A percentile compares a stretch with the other conserved stretches of the same genome.
Conservation (phyloP, 2,888 invertebrate species). For the Pammene aurita region DNA sequence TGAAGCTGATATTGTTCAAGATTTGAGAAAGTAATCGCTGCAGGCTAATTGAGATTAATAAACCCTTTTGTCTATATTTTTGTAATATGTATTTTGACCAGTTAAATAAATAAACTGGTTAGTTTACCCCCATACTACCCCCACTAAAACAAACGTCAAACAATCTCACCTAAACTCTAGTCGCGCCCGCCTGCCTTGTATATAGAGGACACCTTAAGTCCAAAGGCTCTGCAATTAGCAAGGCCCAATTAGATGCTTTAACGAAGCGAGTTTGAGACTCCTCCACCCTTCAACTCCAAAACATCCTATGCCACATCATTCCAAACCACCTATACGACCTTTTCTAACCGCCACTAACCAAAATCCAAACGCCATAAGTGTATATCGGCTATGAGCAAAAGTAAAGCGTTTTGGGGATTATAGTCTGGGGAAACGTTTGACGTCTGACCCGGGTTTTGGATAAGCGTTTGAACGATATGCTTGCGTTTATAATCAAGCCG, state of each 20-base stretch:
- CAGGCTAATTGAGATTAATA: too few relatives aligned
- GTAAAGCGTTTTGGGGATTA: slow-evolving; percentile 45
- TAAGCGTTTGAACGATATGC: slow-evolving; percentile 54
- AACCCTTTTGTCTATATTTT: too few relatives aligned
- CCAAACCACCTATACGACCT: not conserved
- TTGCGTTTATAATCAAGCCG: slow-evolving; percentile 37
- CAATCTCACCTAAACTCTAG: slow-evolving; percentile 42
- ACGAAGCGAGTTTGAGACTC: slow-evolving; percentile 74
- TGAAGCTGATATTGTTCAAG: too few relatives aligned
- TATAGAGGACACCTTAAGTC: slow-evolving; percentile 69
- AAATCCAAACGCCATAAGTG: not conserved
- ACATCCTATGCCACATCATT: not conserved
- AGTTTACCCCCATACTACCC: slow-evolving; percentile 8
- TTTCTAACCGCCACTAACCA: not conserved
- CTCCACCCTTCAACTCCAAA: not conserved
- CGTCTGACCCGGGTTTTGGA: slow-evolving; percentile 69
- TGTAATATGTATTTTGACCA: too few relatives aligned
- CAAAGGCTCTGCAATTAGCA: slow-evolving; percentile 77
- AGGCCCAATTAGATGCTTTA: slow-evolving; percentile 78
- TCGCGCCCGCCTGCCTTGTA: slow-evolving; percentile 43
- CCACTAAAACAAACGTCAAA: slow-evolving; percentile 46
- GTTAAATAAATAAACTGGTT: too few relatives aligned
- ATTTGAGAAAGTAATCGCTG: too few relatives aligned
- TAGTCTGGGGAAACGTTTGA: slow-evolving; percentile 63
- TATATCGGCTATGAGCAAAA: not conserved